Base-by-base conservation (phyloP, 2,888 invertebrate genomes). In the Epinotia bilunana region DNA sequence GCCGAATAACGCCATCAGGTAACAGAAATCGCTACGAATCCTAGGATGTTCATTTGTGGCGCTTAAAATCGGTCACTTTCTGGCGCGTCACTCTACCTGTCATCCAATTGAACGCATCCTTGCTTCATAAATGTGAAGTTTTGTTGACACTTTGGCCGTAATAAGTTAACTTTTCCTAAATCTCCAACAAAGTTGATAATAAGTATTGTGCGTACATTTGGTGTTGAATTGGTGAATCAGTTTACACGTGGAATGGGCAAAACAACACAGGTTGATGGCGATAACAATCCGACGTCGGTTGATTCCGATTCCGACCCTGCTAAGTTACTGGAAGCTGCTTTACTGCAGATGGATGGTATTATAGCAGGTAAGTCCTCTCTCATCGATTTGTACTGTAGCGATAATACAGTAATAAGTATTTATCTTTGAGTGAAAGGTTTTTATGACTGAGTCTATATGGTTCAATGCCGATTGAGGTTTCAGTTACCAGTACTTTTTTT, bases 341-440 rank as follows among this genome's bases (percentile, higher is more conserved):
- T 98, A 75, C 95, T 97, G 86, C 97, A 98, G 91, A 97, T 98
- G 97, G 98, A 98, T 91, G 98, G 97, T 72, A 97, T 98, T 84
- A 96, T 98, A 90, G 97, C 97, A 87, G 97, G 97, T 96, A 89
- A 92, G 92, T 65, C 53, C 43, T 53, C 12, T 53, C n/a, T 60
- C 16, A 43, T 53, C 12, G 33, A 49, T 18, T 20, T 73, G 2
- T 12, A n/a, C 12, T 71, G 33, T 12, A 18, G 33, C 49, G n/a
- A 55, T 2, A 49, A 61, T 18, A 43, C 18, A 64, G 16, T 63
- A n/a, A 0, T 28, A 49, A 7, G 20, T 33, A 28, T 18, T 43
- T 58, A 58, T 13, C 23, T 4, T 16, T 53, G 62, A 28, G 39
- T 39, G 57, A 53, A 76, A 72, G 20, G 46, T 61, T n/a, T 4